Conservation (phyloP, 2,797 vertebrate genomes). For the Oceanodroma leucorhoa region DNA sequence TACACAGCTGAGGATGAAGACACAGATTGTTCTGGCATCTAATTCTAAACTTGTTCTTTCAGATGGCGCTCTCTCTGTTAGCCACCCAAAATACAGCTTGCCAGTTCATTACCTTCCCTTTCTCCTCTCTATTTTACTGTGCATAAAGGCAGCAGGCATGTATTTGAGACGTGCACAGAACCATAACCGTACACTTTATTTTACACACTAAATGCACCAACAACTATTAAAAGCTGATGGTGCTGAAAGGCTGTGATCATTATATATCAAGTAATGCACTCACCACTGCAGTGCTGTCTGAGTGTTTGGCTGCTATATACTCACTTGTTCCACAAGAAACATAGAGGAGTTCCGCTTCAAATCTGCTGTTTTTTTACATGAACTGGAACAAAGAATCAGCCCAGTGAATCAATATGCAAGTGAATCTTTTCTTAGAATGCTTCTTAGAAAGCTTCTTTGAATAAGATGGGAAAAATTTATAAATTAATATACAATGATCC, state of each 20-base stretch:
- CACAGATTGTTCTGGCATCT: neutral
- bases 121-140: neutral
- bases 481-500: neutral
- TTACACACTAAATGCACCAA: neutral
- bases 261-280: neutral
- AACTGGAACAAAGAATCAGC: neutral
- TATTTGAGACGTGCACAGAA: neutral
- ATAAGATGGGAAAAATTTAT: neutral
- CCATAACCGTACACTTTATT: neutral
- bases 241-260: neutral
- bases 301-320: neutral
- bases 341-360: neutral
- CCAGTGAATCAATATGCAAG: neutral
- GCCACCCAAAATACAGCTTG: neutral
- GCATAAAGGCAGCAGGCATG: neutral
- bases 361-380: accelerated
- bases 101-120: neutral
- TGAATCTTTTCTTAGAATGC: neutral
- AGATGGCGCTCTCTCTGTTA: neutral
- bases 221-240: conserved; percentile 2
- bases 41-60: neutral
- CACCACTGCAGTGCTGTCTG: neutral
- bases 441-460: neutral
- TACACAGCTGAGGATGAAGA: neutral
- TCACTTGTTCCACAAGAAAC: neutral